Conservation (phyloP, 2,797 vertebrate species). For the Pseudocheirus occidentalis region DNA sequence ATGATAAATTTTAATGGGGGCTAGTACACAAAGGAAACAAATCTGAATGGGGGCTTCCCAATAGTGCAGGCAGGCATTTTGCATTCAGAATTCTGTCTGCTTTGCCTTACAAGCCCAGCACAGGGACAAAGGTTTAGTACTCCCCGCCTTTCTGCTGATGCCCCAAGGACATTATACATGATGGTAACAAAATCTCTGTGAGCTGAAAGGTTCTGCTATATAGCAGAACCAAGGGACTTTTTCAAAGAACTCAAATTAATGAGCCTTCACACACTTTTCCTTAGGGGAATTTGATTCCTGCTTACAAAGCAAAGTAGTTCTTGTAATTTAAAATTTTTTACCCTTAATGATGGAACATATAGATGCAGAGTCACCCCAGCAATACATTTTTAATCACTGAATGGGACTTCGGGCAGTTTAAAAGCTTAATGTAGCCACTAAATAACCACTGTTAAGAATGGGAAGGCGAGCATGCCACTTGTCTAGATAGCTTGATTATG, state of each 20-base stretch:
- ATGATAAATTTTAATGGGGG: conserved; percentile 77
- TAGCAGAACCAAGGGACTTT: conserved; percentile 72
- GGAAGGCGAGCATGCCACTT: conserved; percentile 6
- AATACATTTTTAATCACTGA: conserved; percentile 69
- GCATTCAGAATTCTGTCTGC: conserved; percentile 73
- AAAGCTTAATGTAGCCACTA: conserved; percentile 21
- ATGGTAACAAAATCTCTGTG: conserved; percentile 77
- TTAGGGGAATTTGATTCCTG: conserved; percentile 72
- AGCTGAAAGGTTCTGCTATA: conserved; percentile 68
- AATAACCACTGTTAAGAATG: conserved; percentile 26
- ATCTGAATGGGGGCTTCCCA: conserved; percentile 68
- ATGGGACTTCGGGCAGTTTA: conserved; percentile 44
- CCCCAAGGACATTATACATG: conserved; percentile 76
- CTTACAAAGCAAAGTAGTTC: conserved; percentile 77
- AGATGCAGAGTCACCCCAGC: conserved; percentile 62
- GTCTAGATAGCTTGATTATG: conserved; percentile 50
- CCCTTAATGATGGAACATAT: conserved; percentile 60
- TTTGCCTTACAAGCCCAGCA: conserved; percentile 75
- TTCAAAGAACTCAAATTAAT: conserved; percentile 77
- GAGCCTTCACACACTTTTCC: conserved; percentile 77
- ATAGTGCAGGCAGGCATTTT: conserved; percentile 34
- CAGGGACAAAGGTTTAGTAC: conserved; percentile 66
- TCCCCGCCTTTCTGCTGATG: conserved; percentile 30
- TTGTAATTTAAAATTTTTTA: conserved; percentile 65
- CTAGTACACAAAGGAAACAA: conserved; percentile 74